Conservation (phyloP, 2,113 vertebrate species). For the Scytalopus superciliaris region DNA sequence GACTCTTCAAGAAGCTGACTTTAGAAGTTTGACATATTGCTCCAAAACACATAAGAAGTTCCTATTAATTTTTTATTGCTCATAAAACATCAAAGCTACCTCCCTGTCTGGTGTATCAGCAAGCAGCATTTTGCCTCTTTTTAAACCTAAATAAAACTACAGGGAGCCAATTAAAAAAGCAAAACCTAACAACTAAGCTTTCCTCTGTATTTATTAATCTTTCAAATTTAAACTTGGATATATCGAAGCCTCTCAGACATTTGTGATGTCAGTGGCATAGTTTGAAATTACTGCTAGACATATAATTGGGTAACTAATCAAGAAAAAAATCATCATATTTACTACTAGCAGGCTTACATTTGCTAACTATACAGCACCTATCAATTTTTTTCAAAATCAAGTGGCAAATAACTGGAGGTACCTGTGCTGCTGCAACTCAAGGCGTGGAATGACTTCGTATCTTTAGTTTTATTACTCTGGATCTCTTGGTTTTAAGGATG, state of each 20-base stretch:
- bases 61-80: slow-evolving; percentile 31
- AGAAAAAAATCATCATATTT: background rate
- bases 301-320: background rate
- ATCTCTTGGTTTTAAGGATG: background rate
- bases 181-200: background rate
- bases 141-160: slow-evolving; percentile 14
- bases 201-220: background rate
- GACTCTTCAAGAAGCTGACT: background rate
- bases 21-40: background rate
- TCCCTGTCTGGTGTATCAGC: slow-evolving; percentile 2
- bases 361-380: background rate
- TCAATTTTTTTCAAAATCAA: background rate
- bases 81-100: slow-evolving; percentile 43
- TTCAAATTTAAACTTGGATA: background rate
- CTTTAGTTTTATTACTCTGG: background rate
- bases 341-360: background rate
- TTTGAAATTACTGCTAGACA: background rate
- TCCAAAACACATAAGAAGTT: background rate
- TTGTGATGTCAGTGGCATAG: background rate
- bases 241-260: background rate
- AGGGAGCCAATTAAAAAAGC: background rate
- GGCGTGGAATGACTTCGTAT: background rate
- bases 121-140: background rate
- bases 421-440: background rate
- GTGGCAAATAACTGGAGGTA: background rate